These are phyloP conservation scores for Passer montanus DNA, from an alignment of 2,113 vertebrate species.

Conservation along the genomic window DNA sequence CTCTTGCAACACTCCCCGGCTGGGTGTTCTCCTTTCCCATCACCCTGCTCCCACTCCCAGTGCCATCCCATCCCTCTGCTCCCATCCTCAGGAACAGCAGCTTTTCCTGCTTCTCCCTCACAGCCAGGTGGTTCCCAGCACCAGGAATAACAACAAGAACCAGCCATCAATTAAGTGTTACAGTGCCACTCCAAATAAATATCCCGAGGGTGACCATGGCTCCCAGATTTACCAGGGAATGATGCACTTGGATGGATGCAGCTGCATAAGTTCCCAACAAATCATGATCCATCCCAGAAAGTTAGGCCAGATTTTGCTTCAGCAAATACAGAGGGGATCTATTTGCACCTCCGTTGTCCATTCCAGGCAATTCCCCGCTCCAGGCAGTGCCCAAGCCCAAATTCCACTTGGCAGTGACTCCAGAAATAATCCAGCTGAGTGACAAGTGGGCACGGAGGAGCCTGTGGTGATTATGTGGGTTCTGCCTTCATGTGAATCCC, in stretches of 20 bases:
- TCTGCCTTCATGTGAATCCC: not conserved
- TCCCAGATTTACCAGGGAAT: not conserved
- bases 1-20: not conserved
- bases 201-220: fast-evolving
- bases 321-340: not conserved
- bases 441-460: not conserved
- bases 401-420: not conserved
- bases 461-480: not conserved
- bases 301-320: not conserved
- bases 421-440: not conserved
- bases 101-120: not conserved
- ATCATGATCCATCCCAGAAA: fast-evolving
- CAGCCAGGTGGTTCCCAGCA: not conserved
- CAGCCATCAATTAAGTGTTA: not conserved
- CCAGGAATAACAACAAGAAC: not conserved
- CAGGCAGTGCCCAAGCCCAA: not conserved
- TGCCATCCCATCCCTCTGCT: not conserved
- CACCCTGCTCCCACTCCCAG: not conserved
- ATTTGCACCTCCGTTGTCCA: not conserved
- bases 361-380: too few species aligned
- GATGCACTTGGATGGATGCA: not conserved
- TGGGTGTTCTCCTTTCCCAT: not conserved
- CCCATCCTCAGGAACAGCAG: not conserved
- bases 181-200: not conserved
- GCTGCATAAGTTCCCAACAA: not conserved